phyloP scores from a whole-genome alignment of 2,888 invertebrate genomes.

The Ophion costatus region DNA sequence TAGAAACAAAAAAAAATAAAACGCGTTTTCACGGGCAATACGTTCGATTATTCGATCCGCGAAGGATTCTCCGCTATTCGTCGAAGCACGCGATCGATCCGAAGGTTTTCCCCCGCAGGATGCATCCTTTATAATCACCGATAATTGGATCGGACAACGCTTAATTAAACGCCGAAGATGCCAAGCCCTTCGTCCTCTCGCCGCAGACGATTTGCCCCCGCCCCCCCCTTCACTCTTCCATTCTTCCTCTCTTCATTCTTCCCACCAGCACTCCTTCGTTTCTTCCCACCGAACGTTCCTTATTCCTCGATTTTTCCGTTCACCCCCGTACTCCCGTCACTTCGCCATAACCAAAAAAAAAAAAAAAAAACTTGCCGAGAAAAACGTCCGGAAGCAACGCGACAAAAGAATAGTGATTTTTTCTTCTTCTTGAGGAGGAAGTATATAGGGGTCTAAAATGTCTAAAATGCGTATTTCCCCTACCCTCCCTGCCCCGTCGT shows the following conservation, averaged over 20 bases:
- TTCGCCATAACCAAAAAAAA: not conserved
- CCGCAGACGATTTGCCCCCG: constrained; percentile 26
- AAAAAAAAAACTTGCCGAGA: no score
- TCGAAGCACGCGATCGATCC: constrained; percentile 46
- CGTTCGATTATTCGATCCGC: not conserved
- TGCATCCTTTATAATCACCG: constrained; percentile 71
- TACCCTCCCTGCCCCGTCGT: no score
- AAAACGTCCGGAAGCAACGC: no score
- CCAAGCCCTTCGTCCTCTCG: constrained; percentile 57
- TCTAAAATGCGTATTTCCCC: no score
- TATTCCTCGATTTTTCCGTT: constrained; percentile 19
- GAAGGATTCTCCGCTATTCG: not conserved
- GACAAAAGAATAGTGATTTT: not conserved
- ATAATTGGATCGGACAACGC: constrained; percentile 72
- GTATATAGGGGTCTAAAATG: no score
- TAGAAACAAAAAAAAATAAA: not conserved
- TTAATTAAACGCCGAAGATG: constrained; percentile 67
- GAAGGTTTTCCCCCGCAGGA: constrained; percentile 46
- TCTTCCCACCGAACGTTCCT: not conserved
- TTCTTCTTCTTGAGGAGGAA: not conserved
- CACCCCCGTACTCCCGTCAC: not conserved
- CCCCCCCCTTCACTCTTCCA: constrained; percentile 48
- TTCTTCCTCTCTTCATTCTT: constrained; percentile 28
- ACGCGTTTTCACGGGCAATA: not conserved
- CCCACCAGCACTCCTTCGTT: not conserved